Base-by-base conservation (phyloP, 2,113 vertebrate genomes). In the Chaenogobius annularis region DNA sequence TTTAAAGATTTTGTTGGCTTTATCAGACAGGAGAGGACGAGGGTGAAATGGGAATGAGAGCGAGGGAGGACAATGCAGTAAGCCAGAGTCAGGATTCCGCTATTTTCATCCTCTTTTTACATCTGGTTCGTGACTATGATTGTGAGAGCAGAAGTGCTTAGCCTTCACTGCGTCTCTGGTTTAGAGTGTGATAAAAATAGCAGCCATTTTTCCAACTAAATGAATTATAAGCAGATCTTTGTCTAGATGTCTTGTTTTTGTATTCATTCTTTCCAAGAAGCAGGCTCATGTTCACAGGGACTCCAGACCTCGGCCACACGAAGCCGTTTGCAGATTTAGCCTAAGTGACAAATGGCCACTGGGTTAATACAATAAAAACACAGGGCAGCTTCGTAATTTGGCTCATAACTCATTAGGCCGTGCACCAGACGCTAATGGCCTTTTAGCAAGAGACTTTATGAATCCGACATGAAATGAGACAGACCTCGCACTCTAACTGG, bases 321-420 rank as follows among this genome's bases (percentile, higher is more conserved):
- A 46, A 55, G 40, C 3, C 0, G 63, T 22, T 73, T 35, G 8
- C 65, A 68, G 20, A 74, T 37, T 66, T 10, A 0, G 35, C 35
- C 59, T 83, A 81, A 75, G 64, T 84, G 77, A 85, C 83, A 69
- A 75, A 88, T 83, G 81, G 11, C 55, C 72, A 23, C 5, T 20
- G 37, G 43, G 48, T 17, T 81, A 72, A 84, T 63, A 13, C 46
- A 47, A 75, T 83, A 15, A 66, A 81, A 77, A 68, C 61, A 68
- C 47, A 72, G 37, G 11, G 65, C 69, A n/a, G 10, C 54, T 82
- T 75, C 26, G 74, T 73, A 68, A 78, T 74, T 63, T 71, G 20
- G 4, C 17, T 40, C 35, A 54, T 75, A 44, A 74, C 66, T 83
- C 10, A 71, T 44, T 43, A 74, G 17, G 67, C 66, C 26, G 40